These are phyloP conservation scores for Myoxocephalus aenaeus DNA, from an alignment of 2,797 vertebrate species.

Conservation along the genomic window DNA sequence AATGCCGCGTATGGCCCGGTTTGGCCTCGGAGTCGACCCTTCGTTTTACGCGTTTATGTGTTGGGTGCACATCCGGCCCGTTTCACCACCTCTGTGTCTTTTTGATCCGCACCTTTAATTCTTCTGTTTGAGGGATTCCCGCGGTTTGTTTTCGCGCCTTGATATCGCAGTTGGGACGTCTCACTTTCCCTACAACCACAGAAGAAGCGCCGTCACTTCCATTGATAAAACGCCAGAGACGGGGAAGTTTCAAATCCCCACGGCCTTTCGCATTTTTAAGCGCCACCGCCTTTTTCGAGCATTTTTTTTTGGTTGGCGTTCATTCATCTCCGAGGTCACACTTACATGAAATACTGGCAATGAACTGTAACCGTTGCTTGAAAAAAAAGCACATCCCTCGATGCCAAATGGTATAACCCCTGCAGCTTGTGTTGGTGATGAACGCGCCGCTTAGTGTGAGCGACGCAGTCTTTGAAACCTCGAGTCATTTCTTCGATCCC, in stretches of 20 bases:
- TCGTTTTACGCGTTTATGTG: no score
- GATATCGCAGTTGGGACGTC: background rate
- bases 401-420: conserved; percentile 1
- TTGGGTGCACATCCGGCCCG: no score
- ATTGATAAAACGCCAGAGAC: conserved; percentile 28
- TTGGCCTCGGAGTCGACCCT: no score
- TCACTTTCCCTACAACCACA: background rate
- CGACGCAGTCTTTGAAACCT: conserved; percentile 1
- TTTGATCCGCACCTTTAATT: no score
- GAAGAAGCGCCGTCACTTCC: background rate
- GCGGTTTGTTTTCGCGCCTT: background rate
- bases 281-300: background rate
- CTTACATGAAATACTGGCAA: conserved; percentile 3
- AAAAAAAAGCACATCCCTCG: background rate
- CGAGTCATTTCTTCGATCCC: conserved; percentile 24
- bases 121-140: background rate
- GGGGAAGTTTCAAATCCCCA: background rate
- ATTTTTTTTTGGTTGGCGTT: background rate
- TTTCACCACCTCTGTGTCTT: background rate
- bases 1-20: no score
- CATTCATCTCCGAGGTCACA: conserved; percentile 3
- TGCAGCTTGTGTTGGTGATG: background rate
- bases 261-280: conserved; percentile 2
- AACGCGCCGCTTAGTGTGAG: background rate
- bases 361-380: background rate